Evolutionary conservation across 2,113 vertebrate species (phyloP).

Genomic region (Stercorarius parasiticus): DNA sequence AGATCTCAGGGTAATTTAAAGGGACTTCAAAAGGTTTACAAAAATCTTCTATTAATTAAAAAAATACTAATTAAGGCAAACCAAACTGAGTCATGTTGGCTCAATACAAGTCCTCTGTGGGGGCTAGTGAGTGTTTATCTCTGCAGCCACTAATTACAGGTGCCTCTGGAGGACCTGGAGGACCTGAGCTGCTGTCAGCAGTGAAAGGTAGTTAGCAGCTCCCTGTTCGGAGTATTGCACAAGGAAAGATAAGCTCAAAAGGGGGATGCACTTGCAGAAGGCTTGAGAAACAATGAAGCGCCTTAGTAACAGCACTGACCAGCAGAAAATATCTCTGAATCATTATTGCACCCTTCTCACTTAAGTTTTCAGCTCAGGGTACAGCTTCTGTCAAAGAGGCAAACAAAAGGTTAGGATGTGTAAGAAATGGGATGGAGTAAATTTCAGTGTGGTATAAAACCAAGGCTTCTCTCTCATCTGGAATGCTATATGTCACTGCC

Average conservation of each 20-base stretch:
- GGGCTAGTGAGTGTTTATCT: neutral
- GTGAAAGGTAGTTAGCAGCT: neutral
- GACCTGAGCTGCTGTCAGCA: neutral
- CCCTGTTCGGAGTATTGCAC: neutral
- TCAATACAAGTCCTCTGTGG: neutral
- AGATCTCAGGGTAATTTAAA: neutral
- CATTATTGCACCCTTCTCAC: neutral
- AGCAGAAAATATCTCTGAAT: neutral
- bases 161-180: neutral
- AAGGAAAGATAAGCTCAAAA: neutral
- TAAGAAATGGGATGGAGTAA: constrained; percentile 42
- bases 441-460: constrained; percentile 39
- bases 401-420: constrained; percentile 39
- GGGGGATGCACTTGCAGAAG: neutral
- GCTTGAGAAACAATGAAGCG: neutral
- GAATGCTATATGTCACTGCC: constrained; percentile 62
- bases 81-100: neutral
- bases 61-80: neutral
- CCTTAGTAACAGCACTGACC: neutral
- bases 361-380: neutral
- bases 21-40: neutral
- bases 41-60: neutral
- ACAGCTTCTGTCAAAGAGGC: constrained; percentile 1
- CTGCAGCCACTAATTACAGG: neutral
- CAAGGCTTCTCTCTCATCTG: constrained; percentile 51